These are phyloP conservation scores for Fulica atra DNA, from an alignment of 2,113 vertebrate species.

Conservation along the genomic window DNA sequence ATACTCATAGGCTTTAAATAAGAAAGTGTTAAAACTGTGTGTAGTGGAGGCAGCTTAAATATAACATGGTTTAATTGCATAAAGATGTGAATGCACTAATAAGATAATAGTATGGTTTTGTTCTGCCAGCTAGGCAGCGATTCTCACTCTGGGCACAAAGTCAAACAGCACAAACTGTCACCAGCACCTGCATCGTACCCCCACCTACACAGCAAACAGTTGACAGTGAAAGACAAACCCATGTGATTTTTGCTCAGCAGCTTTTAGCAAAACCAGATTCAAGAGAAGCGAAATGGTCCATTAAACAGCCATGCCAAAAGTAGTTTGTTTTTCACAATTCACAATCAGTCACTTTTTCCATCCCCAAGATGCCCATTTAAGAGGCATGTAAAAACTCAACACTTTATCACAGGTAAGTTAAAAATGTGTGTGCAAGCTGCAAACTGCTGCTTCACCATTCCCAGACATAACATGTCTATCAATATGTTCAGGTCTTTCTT, in stretches of 20 bases:
- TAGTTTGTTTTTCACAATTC: slow-evolving; percentile 33
- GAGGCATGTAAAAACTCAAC: slow-evolving; percentile 54
- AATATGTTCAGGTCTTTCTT: background rate
- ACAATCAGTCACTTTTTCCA: slow-evolving; percentile 41
- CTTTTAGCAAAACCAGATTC: slow-evolving; percentile 55
- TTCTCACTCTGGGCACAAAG: slow-evolving; percentile 31
- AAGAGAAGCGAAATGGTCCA: slow-evolving; percentile 15
- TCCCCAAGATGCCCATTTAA: background rate
- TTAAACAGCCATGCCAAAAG: slow-evolving; percentile 44
- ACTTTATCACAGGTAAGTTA: background rate
- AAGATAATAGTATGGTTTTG: slow-evolving; percentile 24
- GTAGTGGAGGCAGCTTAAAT: background rate
- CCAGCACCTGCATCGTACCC: slow-evolving; percentile 58
- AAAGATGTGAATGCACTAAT: slow-evolving; percentile 29
- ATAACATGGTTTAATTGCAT: background rate
- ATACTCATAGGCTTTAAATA: background rate
- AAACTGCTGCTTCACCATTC: slow-evolving; percentile 45
- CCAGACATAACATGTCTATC: background rate
- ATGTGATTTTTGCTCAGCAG: background rate
- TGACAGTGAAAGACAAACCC: slow-evolving; percentile 41
- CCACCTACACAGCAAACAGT: slow-evolving; percentile 53
- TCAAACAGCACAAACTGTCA: slow-evolving; percentile 59
- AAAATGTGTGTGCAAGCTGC: slow-evolving; percentile 17
- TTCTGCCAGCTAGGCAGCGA: slow-evolving; percentile 24
- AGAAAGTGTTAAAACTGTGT: background rate